phyloP scores from a whole-genome alignment of 2,888 invertebrate genomes.

The Flabesymbios commensalis region DNA sequence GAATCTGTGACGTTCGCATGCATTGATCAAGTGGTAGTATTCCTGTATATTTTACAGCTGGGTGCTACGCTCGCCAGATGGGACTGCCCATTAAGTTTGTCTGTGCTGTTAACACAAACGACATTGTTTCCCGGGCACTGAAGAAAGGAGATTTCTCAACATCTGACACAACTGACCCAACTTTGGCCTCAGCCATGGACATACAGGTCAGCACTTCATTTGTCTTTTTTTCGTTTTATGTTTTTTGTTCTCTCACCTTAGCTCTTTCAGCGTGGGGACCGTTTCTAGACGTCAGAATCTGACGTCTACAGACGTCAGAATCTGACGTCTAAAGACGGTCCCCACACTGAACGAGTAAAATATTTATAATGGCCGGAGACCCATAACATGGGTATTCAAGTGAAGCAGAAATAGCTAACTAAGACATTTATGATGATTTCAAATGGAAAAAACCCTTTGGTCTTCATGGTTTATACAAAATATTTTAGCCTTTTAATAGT shows the following conservation, averaged over 20 bases:
- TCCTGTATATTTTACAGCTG: not conserved
- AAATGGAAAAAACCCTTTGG: too few relatives aligned
- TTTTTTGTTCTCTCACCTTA: not conserved
- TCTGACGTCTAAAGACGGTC: too few relatives aligned
- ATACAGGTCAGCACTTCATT: constrained; percentile 52
- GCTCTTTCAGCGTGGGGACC: too few relatives aligned
- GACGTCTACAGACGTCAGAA: too few relatives aligned
- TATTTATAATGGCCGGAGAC: too few relatives aligned
- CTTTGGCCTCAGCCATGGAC: constrained; percentile 63
- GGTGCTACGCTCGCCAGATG: constrained; percentile 57
- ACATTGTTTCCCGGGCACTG: constrained; percentile 56
- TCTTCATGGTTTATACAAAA: too few relatives aligned
- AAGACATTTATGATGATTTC: too few relatives aligned
- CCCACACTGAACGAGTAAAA: too few relatives aligned
- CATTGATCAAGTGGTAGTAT: not conserved
- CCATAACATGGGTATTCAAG: too few relatives aligned
- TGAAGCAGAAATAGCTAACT: too few relatives aligned
- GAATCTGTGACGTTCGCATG: not conserved
- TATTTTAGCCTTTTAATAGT: too few relatives aligned
- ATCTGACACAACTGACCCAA: constrained; percentile 41
- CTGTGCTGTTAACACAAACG: constrained; percentile 61
- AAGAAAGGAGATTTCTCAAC: constrained; percentile 50
- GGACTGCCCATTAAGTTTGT: constrained; percentile 62
- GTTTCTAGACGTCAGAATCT: too few relatives aligned
- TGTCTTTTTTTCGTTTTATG: not conserved